Evolutionary conservation across 2,888 invertebrate genomes (phyloP), one percentile per base, ranked within the genome.

Genomic region (Habroteleia sp.): DNA sequence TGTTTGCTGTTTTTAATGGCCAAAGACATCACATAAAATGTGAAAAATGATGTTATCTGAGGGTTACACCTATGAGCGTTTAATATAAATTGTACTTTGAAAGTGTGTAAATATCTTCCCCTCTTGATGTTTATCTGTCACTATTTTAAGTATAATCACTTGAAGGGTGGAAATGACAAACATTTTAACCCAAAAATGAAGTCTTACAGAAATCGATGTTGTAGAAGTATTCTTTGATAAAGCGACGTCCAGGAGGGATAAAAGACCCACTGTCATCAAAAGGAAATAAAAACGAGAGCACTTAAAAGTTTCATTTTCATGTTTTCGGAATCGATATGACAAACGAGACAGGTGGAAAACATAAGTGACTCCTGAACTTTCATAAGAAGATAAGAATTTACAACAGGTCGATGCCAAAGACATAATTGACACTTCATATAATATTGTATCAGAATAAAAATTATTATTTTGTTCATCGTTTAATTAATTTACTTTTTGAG

Each of bases 11-110:
- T 44, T 63, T 65, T 73, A 58, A 65, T 73, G 65, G 44, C 48
- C 52, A 23, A 13, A 42, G 56, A 58, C 58, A 65, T 37, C 20
- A 16, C 72, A 25, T 56, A 37, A 37, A 33, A 58, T 37, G 63
- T 42, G 48, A 73, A 73, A 63, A 56, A 71, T 71, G 63, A 41
- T 46, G 46, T 52, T 56, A 71, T 63, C 25, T 25, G 35, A 48
- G 50, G 72, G 63, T 63, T 63, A 72, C 72, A 72, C 56, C 63
- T 63, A 63, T 72, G 56, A 50, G 63, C 63, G 63, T 56, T 72
- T 56, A 56, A 72, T 42, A 8, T 17, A 42, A 16, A 72, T 56
- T 63, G 58, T 50, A 63, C 72, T 72, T 41, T 7, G 37, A 54
- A 31, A 62, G 56, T 48, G 56, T 62, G 62, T 46, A 72, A 63